Evolutionary conservation across 2,888 invertebrate genomes (phyloP).

Genomic region (Thysanoteuthis rhombus): DNA sequence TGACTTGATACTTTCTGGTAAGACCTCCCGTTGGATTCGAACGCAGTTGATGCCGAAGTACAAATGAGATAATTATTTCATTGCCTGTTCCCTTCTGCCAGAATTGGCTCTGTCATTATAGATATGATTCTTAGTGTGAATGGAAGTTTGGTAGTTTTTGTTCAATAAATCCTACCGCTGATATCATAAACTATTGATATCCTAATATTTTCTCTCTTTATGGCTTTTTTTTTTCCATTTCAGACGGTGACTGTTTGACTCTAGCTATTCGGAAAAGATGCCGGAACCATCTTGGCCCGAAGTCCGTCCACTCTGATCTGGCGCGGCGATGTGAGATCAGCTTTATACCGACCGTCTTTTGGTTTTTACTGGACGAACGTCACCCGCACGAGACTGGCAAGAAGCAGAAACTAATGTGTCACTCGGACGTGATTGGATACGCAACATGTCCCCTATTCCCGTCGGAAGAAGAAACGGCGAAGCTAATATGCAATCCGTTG

Average conservation of each 20-base stretch:
- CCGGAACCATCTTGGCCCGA: constrained; percentile 66
- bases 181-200: no score
- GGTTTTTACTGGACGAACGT: constrained; percentile 39
- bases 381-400: constrained; percentile 36
- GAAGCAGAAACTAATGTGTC: constrained; percentile 57
- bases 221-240: no score
- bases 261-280: constrained; percentile 70
- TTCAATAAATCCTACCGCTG: no score
- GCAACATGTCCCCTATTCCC: constrained; percentile 66
- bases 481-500: constrained; percentile 68
- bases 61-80: no score
- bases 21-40: no score
- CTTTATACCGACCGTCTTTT: constrained; percentile 69
- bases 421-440: constrained; percentile 62
- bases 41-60: no score
- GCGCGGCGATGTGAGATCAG: constrained; percentile 69
- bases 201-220: neutral
- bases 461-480: constrained; percentile 65
- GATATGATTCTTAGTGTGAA: no score
- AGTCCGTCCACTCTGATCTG: constrained; percentile 57
- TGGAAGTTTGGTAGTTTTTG: no score
- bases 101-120: no score
- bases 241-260: constrained; percentile 68
- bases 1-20: no score
- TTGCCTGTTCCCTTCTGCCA: no score